These are phyloP conservation scores for Crambe crambe DNA, from an alignment of 37 sponge, comb jelly and placozoan species.

Conservation along the genomic window DNA sequence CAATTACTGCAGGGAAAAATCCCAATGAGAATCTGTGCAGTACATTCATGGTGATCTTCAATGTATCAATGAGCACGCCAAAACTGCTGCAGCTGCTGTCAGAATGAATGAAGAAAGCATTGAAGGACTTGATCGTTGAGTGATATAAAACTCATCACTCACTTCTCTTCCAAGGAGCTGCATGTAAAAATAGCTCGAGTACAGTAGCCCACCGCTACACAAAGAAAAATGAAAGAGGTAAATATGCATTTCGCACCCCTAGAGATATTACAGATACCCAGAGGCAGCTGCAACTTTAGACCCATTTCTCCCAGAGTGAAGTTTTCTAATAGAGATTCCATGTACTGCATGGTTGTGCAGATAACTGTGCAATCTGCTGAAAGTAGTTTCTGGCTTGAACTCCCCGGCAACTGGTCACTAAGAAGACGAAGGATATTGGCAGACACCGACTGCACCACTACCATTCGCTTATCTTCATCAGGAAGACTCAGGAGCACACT, in stretches of 20 bases:
- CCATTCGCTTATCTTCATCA: background rate
- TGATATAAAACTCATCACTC: background rate
- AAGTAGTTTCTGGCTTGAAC: background rate
- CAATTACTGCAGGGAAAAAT: background rate
- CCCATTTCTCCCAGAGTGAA: constrained; percentile 31
- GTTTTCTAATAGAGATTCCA: constrained; percentile 59
- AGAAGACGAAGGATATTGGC: background rate
- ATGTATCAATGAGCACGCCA: background rate
- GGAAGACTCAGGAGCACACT: constrained; percentile 31
- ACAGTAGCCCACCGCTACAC: constrained; percentile 22
- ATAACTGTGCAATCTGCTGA: background rate
- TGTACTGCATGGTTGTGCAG: constrained; percentile 9
- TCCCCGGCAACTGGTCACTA: background rate
- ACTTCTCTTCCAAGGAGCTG: background rate
- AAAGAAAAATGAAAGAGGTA: background rate
- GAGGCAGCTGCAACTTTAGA: constrained; percentile 19
- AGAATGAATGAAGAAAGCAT: no score
- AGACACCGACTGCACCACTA: background rate
- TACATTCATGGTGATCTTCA: constrained; percentile 26
- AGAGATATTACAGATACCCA: constrained; percentile 9
- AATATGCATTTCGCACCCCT: background rate
- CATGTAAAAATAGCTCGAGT: background rate
- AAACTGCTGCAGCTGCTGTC: background rate
- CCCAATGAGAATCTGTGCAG: constrained; percentile 12
- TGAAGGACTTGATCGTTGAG: no score